Evolutionary conservation across 2,888 invertebrate genomes (phyloP).

Genomic region (Hemithea aestivaria): DNA sequence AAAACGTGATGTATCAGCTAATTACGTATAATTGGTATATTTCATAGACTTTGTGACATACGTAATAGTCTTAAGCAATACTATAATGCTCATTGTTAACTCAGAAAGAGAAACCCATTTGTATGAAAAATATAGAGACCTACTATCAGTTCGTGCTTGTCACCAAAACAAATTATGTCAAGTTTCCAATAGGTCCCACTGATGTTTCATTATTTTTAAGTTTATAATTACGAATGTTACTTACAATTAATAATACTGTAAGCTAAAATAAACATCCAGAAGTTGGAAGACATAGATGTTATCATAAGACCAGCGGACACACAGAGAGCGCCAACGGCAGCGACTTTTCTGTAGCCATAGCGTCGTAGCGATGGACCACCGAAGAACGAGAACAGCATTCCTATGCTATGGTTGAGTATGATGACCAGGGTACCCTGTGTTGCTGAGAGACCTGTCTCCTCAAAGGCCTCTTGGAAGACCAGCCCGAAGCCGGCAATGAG

Average conservation of each 20-base stretch:
- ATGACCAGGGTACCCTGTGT: conserved; percentile 82
- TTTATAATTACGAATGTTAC: too few relatives aligned
- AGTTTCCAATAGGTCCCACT: too few relatives aligned
- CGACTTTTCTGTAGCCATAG: conserved; percentile 83
- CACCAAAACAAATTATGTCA: too few relatives aligned
- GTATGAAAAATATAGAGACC: too few relatives aligned
- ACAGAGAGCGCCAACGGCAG: conserved; percentile 75
- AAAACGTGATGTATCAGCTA: too few relatives aligned
- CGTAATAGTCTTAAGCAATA: too few relatives aligned
- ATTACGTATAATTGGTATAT: too few relatives aligned
- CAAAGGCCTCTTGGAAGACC: conserved; percentile 82
- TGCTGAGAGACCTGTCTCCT: conserved; percentile 74
- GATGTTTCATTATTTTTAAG: too few relatives aligned
- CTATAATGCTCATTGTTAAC: too few relatives aligned
- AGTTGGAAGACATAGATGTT: conserved; percentile 77
- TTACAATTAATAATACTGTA: conserved; percentile 85
- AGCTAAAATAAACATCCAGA: conserved; percentile 79
- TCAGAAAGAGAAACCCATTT: too few relatives aligned
- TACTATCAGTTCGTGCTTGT: too few relatives aligned
- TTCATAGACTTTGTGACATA: too few relatives aligned
- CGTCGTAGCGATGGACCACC: conserved; percentile 81
- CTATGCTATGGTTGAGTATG: conserved; percentile 82
- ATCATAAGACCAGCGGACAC: conserved; percentile 78
- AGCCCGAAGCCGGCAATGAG: conserved; percentile 83
- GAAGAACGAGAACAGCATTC: conserved; percentile 82